A percentile compares a stretch with the other conserved stretches of the same genome.
These are phyloP conservation scores for Cercopithecus petaurista DNA, from an alignment of 2,797 vertebrate genomes.

Conservation along the genomic window DNA sequence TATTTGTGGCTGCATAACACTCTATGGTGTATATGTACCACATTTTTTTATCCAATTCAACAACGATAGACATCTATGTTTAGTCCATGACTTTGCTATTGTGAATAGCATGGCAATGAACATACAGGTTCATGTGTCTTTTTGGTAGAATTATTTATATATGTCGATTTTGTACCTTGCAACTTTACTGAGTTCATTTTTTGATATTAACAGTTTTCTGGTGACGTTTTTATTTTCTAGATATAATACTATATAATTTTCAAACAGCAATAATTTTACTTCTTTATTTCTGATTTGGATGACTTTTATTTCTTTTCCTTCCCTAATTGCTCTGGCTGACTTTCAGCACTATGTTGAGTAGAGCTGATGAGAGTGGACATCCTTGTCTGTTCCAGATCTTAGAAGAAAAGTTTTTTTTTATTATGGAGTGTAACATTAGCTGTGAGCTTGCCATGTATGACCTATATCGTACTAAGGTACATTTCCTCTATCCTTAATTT, in stretches of 20 bases:
- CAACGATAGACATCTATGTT: too few relatives aligned
- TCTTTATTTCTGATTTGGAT: not conserved
- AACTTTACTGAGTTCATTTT: not conserved
- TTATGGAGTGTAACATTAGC: not conserved
- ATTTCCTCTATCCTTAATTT: not conserved
- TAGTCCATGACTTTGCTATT: too few relatives aligned
- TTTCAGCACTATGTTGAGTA: not conserved
- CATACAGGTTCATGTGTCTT: too few relatives aligned
- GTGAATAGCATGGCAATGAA: too few relatives aligned
- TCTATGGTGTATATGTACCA: too few relatives aligned
- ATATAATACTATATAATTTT: not conserved
- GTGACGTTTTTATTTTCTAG: not conserved
- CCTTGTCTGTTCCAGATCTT: not conserved
- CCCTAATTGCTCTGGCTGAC: not conserved
- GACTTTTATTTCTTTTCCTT: not conserved
- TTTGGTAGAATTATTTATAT: too few relatives aligned
- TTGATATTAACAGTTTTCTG: not conserved
- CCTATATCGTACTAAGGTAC: not conserved
- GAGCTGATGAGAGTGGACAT: not conserved
- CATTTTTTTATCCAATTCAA: too few relatives aligned
- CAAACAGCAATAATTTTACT: not conserved
- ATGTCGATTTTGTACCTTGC: not conserved
- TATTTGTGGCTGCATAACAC: too few relatives aligned
- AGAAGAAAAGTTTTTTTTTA: not conserved
- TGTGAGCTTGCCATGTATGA: not conserved